These are phyloP conservation scores for Nasonia vitripennis DNA, from an alignment of 1,140 invertebrate species.

Conservation along the genomic window DNA sequence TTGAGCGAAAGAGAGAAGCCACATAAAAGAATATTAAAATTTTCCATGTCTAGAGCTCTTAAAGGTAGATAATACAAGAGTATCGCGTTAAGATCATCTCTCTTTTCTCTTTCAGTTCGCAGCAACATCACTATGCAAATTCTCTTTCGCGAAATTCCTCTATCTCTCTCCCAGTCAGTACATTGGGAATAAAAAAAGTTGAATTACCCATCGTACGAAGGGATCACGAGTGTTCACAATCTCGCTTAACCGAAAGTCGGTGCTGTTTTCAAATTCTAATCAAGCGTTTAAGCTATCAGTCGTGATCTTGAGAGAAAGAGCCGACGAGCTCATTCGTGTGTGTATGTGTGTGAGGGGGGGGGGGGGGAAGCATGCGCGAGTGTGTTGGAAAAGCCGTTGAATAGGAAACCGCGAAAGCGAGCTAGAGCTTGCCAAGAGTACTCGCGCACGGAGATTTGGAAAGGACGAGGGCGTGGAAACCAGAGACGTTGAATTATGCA, in stretches of 20 bases:
- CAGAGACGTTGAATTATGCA: slow-evolving; percentile 64
- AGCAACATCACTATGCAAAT: not conserved
- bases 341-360: not conserved
- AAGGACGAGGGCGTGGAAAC: slow-evolving; percentile 46
- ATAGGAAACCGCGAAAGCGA: not conserved
- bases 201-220: not conserved
- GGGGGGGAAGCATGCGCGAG: too few species aligned
- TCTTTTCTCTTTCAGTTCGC: too few species aligned
- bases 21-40: not conserved
- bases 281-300: slow-evolving; percentile 37
- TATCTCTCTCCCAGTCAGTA: not conserved
- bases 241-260: not conserved
- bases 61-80: not conserved
- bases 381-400: not conserved
- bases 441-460: slow-evolving; percentile 49
- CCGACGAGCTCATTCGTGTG: not conserved
- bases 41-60: not conserved
- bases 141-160: not conserved
- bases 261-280: slow-evolving; percentile 29
- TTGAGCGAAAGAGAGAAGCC: not conserved
- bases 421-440: slow-evolving; percentile 21
- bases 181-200: not conserved
- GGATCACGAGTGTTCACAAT: not conserved
- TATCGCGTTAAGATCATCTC: too few species aligned
- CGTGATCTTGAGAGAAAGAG: slow-evolving; percentile 14